phyloP scores from a whole-genome alignment of 2,113 vertebrate species.

The Ranitomeya imitator region DNA sequence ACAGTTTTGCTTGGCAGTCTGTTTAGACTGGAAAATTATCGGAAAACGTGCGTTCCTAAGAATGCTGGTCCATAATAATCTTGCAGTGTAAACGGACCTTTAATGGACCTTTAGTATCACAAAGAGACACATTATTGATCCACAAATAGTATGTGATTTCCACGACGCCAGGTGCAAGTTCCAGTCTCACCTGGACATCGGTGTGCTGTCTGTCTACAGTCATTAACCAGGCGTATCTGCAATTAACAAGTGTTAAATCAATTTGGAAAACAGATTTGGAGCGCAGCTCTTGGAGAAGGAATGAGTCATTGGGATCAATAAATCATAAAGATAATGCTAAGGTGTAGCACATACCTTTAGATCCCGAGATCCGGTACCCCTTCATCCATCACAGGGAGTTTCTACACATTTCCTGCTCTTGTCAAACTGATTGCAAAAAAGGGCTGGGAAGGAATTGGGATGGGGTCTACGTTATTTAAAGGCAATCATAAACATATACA shows the following conservation, averaged over 20 bases:
- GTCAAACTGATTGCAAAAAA: neutral
- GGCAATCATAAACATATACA: neutral
- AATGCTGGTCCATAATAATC: no score
- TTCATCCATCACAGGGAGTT: neutral
- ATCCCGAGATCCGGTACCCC: neutral
- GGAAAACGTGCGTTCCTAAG: no score
- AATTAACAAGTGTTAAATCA: conserved; percentile 1
- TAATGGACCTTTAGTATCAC: neutral
- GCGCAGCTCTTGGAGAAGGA: neutral
- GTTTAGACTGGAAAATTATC: no score
- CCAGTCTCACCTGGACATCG: neutral
- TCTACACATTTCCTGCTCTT: neutral
- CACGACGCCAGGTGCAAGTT: neutral
- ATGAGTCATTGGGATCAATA: neutral
- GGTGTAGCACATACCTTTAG: neutral
- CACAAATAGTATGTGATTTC: neutral
- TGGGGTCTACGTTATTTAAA: neutral
- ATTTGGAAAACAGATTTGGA: neutral
- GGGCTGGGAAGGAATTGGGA: no score
- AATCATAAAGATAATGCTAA: conserved; percentile 10
- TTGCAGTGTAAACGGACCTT: no score
- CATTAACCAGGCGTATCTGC: neutral
- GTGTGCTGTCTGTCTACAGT: neutral
- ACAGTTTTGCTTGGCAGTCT: no score
- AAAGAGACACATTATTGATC: conserved; percentile 40